phyloP scores from a whole-genome alignment of 2,888 invertebrate species.

The Spodoptera littoralis region DNA sequence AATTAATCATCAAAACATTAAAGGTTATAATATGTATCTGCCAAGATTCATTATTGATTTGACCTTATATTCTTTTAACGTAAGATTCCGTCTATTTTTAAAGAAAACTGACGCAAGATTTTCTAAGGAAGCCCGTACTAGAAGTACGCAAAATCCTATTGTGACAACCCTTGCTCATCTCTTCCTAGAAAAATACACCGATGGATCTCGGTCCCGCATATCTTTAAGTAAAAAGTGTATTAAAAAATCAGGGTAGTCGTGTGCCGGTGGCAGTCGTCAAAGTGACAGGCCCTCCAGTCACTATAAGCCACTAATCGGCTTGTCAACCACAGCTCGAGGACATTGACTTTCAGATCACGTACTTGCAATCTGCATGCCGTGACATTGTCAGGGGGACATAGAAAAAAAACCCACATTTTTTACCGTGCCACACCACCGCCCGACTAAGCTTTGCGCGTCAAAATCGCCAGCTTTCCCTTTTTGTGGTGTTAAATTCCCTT shows the following conservation, averaged over 20 bases:
- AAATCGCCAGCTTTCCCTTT: conserved; percentile 33
- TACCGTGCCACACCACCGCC: conserved; percentile 50
- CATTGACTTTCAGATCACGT: conserved; percentile 84
- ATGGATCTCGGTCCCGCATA: conserved; percentile 5
- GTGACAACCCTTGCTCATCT: conserved; percentile 11
- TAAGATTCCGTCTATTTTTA: background rate
- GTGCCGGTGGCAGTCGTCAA: conserved; percentile 47
- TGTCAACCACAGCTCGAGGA: conserved; percentile 76
- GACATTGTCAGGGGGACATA: conserved; percentile 68
- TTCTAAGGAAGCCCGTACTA: too few relatives aligned
- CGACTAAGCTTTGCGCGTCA: conserved; percentile 37
- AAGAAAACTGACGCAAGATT: background rate
- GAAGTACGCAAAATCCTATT: background rate
- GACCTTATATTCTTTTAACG: too few relatives aligned
- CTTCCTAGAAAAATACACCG: conserved; percentile 25
- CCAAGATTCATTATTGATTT: too few relatives aligned
- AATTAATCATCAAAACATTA: too few relatives aligned
- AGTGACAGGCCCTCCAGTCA: conserved; percentile 59
- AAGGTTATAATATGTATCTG: too few relatives aligned
- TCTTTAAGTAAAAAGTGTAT: conserved; percentile 47
- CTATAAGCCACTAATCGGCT: conserved; percentile 80
- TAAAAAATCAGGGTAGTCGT: conserved; percentile 46
- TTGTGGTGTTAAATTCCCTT: background rate
- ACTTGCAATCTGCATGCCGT: conserved; percentile 83
- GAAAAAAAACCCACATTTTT: conserved; percentile 67